Conservation (phyloP, 2,797 vertebrate genomes). For the Catharus ustulatus region DNA sequence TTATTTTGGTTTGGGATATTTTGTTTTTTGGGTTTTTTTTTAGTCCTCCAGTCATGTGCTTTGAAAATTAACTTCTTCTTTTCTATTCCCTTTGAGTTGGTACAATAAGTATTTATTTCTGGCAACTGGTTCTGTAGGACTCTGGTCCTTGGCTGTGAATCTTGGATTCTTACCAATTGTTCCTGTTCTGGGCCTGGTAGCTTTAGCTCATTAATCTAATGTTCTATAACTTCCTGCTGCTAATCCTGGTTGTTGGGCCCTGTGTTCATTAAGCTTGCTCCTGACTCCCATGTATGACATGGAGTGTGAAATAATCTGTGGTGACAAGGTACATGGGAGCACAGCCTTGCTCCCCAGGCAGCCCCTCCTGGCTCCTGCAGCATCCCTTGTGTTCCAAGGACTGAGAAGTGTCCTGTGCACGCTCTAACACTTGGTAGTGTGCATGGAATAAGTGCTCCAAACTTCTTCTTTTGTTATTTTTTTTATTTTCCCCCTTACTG, state of each 20-base stretch:
- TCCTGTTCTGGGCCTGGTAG: constrained; percentile 24
- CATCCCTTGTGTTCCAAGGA: background rate
- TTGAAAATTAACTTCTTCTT: background rate
- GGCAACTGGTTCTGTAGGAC: background rate
- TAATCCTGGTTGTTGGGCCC: constrained; percentile 31
- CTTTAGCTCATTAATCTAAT: constrained; percentile 44
- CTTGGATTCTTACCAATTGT: constrained; percentile 27
- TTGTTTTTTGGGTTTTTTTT: background rate
- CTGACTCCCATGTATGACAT: background rate
- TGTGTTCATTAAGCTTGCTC: background rate
- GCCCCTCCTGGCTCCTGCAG: background rate
- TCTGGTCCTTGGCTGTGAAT: constrained; percentile 15
- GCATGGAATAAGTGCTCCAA: background rate
- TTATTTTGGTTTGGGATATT: background rate
- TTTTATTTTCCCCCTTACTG: background rate
- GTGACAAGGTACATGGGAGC: rapidly evolving
- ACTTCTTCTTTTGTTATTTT: background rate
- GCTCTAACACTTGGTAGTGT: background rate
- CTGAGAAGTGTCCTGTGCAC: background rate
- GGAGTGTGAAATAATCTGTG: background rate
- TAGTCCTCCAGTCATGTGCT: background rate
- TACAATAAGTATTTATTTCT: constrained; percentile 16
- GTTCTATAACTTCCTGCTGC: constrained; percentile 36
- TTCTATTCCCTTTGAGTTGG: background rate
- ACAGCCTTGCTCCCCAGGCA: background rate